These are phyloP conservation scores for Ptychoptera albimana DNA, from an alignment of 2,888 invertebrate genomes.

Conservation along the genomic window DNA sequence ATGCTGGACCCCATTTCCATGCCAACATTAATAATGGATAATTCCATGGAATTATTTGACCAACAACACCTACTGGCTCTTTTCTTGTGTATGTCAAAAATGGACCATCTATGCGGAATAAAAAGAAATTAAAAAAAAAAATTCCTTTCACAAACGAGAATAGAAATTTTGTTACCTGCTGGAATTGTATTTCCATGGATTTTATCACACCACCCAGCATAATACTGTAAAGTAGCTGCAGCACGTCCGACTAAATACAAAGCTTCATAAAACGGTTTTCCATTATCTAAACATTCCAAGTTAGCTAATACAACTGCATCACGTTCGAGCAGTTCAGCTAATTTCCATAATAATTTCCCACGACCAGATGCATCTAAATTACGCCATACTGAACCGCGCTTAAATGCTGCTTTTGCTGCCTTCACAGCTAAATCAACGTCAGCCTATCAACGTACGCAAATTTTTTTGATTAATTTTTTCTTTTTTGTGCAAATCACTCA, in stretches of 20 bases:
- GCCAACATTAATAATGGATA: conserved; percentile 63
- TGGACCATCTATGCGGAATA: conserved; percentile 29
- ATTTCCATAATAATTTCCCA: conserved; percentile 32
- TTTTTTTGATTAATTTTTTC: not conserved
- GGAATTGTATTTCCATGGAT: conserved; percentile 73
- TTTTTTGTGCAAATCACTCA: conserved; percentile 20
- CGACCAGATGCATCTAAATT: conserved; percentile 66
- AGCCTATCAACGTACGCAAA: conserved; percentile 34
- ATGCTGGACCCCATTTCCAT: conserved; percentile 61
- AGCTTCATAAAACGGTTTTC: conserved; percentile 49
- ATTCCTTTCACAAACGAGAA: no score
- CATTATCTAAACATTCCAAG: conserved; percentile 66
- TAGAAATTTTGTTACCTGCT: conserved; percentile 29
- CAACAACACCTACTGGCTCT: conserved; percentile 65
- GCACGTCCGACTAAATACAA: conserved; percentile 35
- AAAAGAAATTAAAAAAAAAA: no score
- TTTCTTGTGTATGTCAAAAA: conserved; percentile 47
- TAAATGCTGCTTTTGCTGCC: conserved; percentile 65
- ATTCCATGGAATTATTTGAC: conserved; percentile 73
- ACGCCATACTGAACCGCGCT: conserved; percentile 58
- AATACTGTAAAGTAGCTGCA: conserved; percentile 41
- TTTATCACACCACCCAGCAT: conserved; percentile 79
- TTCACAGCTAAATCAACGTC: conserved; percentile 68
- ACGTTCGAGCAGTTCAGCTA: conserved; percentile 63
- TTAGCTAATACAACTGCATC: conserved; percentile 56